Evolutionary conservation across 2,797 vertebrate genomes (phyloP).

Genomic region (Alauda arvensis): DNA sequence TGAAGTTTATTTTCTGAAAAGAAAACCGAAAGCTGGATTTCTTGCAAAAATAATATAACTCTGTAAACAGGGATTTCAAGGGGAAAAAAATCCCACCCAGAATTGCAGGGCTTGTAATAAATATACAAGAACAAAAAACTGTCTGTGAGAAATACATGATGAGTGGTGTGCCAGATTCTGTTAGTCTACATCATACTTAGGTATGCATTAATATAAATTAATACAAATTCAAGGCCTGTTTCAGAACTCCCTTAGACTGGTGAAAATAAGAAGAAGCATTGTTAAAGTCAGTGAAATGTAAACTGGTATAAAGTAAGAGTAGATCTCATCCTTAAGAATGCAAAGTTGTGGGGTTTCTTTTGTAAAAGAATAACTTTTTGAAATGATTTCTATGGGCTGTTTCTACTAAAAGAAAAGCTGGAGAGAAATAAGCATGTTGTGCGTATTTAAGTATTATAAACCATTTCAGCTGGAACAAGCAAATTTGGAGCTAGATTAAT

Average conservation of each 20-base stretch:
- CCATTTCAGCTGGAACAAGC: constrained; percentile 5
- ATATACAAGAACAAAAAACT: neutral
- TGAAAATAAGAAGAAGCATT: neutral
- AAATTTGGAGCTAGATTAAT: constrained; percentile 45
- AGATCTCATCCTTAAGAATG: neutral
- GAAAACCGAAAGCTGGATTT: neutral
- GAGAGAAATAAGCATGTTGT: neutral
- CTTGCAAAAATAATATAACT: neutral
- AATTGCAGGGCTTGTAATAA: neutral
- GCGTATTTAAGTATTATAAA: constrained; percentile 5
- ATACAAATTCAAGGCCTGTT: neutral
- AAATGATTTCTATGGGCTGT: neutral
- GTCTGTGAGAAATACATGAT: neutral
- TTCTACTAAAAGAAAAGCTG: neutral
- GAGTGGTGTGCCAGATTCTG: neutral
- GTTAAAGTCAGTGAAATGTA: neutral
- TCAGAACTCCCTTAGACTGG: neutral
- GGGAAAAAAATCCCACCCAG: neutral
- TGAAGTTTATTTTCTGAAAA: constrained; percentile 9
- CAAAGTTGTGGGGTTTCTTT: neutral
- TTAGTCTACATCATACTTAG: neutral
- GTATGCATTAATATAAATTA: neutral
- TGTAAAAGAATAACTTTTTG: neutral
- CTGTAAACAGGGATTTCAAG: neutral
- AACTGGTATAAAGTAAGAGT: neutral